Conservation (phyloP, 2,797 vertebrate genomes). For the Lacerta viridis region DNA sequence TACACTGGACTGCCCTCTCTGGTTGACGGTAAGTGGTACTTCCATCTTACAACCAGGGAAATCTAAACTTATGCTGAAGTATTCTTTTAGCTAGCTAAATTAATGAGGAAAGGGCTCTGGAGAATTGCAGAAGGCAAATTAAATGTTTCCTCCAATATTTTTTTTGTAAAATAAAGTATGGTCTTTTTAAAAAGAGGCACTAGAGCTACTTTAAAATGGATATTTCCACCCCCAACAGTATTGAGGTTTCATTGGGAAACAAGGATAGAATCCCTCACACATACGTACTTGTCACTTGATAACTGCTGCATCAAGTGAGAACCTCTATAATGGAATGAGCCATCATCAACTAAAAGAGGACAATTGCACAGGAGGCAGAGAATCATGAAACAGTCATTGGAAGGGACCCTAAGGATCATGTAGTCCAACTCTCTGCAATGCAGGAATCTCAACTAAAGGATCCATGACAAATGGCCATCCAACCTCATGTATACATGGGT, state of each 20-base stretch:
- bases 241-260: not conserved
- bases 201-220: not conserved
- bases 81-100: constrained; percentile 20
- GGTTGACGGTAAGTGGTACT: too few species aligned
- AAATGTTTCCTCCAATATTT: constrained; percentile 8
- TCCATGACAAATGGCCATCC: too few species aligned
- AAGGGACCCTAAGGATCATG: too few species aligned
- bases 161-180: not conserved
- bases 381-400: too few species aligned
- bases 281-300: not conserved
- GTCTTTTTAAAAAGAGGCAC: not conserved
- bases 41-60: constrained; percentile 23
- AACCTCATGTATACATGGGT: too few species aligned
- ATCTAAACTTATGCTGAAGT: constrained; percentile 19
- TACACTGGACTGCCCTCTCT: too few species aligned
- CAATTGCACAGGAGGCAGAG: too few species aligned
- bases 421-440: too few species aligned
- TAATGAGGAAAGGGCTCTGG: constrained; percentile 14
- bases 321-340: not conserved
- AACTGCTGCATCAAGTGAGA: not conserved
- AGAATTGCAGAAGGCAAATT: constrained; percentile 6
- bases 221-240: not conserved
- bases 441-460: too few species aligned
- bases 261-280: not conserved
- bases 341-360: not conserved